Evolutionary conservation across 2,888 invertebrate species (phyloP), one percentile per base, ranked within the genome.

Genomic region (Leptinotarsa haldemani): DNA sequence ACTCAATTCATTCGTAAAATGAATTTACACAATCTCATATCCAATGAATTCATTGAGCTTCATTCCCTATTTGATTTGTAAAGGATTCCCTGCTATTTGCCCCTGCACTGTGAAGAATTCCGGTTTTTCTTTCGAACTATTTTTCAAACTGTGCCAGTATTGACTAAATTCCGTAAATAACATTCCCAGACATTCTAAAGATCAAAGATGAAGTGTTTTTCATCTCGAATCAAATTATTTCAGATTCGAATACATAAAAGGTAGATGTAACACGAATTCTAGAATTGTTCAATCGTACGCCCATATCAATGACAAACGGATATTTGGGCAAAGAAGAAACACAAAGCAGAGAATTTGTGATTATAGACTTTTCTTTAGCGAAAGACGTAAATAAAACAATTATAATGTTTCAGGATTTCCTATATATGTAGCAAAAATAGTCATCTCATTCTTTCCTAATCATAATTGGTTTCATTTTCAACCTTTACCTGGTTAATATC

Each of bases 261-360:
- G 40, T 40, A 40, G 9, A 40, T 40, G 40, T 56, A 22, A 61
- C 30, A 40, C 16, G 61, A 61, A 9, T 16, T 16, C 50, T 61
- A 9, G 40, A n/a, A 61, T 61, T n/a, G 30, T n/a, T 61, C 61
- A 61, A 40, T 61, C 30, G 16, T 30, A 61, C 61, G 30, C 61
- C 20, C 61, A 12, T 61, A 30, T 61, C 30, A 40, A 15, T 40
- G 61, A 30, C 1, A 61, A 30, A 25, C 61, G 25, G 9, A 16
- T 30, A 16, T 30, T 30, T 5, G n/a, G 12, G 7, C 16, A 16
- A 15, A 1, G 40, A 30, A 40, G 30, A 30, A 13, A 40, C n/a
- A 61, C n/a, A 18, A 30, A 18, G n/a, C 30, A 30, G 3, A n/a
- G 22, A 25, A 22, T 22, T 56, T 56, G 13, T 22, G 56, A 40